A percentile compares a stretch with the other conserved stretches of the same genome.
Conservation (phyloP, 2,113 vertebrate genomes). For the Pomatorhinus ruficollis region DNA sequence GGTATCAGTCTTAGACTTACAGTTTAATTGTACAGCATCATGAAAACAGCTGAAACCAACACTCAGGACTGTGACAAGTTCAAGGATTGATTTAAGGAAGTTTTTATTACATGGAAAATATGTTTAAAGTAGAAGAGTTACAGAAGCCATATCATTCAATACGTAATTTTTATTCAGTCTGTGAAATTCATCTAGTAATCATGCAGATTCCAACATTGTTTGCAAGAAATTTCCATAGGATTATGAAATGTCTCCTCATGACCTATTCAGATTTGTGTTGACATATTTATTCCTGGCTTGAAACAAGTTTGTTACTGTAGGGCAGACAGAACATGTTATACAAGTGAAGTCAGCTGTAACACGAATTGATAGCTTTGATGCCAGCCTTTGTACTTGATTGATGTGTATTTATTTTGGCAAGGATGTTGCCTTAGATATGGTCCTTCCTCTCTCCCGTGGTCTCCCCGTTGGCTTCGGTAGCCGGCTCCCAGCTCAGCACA, state of each 20-base stretch:
- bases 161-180: neutral
- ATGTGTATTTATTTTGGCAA: conserved; percentile 9
- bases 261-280: conserved; percentile 31
- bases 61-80: neutral
- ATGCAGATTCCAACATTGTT: neutral
- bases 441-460: neutral
- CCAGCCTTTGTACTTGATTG: neutral
- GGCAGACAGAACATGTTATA: conserved; percentile 25
- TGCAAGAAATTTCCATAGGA: neutral
- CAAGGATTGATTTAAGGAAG: neutral
- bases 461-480: accelerated
- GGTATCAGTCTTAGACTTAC: neutral
- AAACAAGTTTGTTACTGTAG: conserved; percentile 33
- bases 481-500: neutral
- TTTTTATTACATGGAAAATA: neutral
- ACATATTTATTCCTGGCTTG: conserved; percentile 14
- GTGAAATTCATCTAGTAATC: neutral
- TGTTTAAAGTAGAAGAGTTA: neutral
- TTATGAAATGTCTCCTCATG: neutral
- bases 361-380: conserved; percentile 25
- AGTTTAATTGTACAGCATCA: neutral
- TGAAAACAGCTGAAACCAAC: neutral
- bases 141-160: neutral
- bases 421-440: neutral
- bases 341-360: neutral